phyloP scores from a whole-genome alignment of 53 echinoderm and acorn worm species.

The Paracentrotus lividus region DNA sequence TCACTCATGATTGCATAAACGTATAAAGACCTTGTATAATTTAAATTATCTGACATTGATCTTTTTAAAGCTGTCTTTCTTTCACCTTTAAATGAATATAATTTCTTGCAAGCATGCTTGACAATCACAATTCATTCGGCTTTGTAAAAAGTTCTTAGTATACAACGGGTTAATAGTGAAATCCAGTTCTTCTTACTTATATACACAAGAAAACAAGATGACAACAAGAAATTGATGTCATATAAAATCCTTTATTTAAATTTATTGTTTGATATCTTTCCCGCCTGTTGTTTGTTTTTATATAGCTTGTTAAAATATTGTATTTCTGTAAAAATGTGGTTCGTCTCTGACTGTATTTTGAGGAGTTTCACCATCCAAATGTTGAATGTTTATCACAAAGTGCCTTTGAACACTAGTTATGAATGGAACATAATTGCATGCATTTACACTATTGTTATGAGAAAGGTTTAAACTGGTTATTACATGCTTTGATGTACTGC shows the following conservation, averaged over 20 bases:
- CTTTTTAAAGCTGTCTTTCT: no score
- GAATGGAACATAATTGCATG: background rate
- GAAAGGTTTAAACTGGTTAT: background rate
- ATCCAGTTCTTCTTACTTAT: background rate
- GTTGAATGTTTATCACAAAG: constrained; percentile 28
- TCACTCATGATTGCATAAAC: no score
- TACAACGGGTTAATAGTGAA: no score
- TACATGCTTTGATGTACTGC: background rate
- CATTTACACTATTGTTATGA: background rate
- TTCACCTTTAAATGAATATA: no score
- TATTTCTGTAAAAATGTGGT: background rate
- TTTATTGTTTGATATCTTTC: background rate
- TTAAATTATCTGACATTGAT: no score
- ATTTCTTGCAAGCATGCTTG: no score
- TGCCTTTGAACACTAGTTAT: constrained; percentile 10
- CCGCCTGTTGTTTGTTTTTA: background rate
- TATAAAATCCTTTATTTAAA: background rate
- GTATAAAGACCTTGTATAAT: no score
- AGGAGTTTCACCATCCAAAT: background rate
- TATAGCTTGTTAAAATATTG: background rate
- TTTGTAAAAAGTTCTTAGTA: no score
- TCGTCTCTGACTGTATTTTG: background rate
- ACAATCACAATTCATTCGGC: no score
- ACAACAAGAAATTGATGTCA: background rate
- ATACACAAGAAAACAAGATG: background rate